phyloP scores from a whole-genome alignment of 2,113 vertebrate genomes.

The Opisthocomus hoazin region DNA sequence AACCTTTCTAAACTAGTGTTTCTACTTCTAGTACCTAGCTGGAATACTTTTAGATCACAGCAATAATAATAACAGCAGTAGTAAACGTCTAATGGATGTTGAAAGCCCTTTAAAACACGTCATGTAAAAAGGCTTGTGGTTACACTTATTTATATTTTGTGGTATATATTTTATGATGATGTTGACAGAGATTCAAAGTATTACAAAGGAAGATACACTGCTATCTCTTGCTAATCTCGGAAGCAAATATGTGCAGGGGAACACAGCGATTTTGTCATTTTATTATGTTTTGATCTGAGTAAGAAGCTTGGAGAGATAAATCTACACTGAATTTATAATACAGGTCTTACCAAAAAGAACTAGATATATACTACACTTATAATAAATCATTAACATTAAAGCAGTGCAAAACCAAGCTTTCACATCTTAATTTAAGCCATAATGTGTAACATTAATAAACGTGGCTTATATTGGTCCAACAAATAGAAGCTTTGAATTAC shows the following conservation, averaged over 20 bases:
- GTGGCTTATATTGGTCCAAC: neutral
- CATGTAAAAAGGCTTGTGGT: neutral
- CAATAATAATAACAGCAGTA: neutral
- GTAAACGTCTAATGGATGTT: neutral
- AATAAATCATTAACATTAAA: neutral
- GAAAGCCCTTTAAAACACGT: neutral
- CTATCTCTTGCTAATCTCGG: neutral
- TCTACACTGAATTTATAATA: neutral
- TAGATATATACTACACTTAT: neutral
- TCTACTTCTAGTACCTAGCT: neutral
- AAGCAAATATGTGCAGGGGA: neutral
- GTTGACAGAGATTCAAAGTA: neutral
- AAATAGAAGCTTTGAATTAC: neutral
- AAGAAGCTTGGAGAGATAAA: neutral
- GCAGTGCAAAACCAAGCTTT: neutral
- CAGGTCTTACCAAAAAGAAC: neutral
- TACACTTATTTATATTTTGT: neutral
- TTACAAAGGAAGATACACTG: neutral
- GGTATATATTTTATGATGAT: neutral
- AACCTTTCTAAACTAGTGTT: neutral
- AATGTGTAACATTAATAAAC: neutral
- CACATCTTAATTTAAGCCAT: neutral
- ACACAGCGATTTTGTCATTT: neutral
- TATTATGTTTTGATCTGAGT: neutral
- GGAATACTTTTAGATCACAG: neutral